Percentiles rank a stretch among this genome's conserved stretches.
phyloP scores from a whole-genome alignment of 1,140 invertebrate genomes.

The Pemphigus obesinymphae region DNA sequence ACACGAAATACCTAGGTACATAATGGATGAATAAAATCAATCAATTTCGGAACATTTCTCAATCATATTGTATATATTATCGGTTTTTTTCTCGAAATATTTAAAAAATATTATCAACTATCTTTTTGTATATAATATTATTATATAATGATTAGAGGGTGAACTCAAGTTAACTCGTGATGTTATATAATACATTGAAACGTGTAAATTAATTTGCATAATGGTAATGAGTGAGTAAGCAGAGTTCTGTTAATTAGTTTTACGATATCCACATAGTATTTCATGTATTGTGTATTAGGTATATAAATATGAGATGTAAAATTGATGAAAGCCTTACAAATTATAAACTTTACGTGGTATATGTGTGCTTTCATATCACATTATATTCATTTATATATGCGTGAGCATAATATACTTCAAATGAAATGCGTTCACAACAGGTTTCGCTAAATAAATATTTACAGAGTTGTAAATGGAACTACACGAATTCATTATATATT shows the following conservation, averaged over 20 bases:
- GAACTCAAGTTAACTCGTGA: no score
- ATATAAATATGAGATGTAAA: background rate
- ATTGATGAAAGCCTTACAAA: background rate
- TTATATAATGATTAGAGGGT: no score
- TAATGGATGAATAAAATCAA: no score
- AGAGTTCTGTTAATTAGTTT: conserved; percentile 2
- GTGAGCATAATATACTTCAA: background rate
- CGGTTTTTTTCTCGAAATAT: no score
- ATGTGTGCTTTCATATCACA: background rate
- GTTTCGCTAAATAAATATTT: background rate
- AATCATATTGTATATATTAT: no score
- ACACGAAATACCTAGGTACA: no score
- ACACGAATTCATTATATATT: background rate
- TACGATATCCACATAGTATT: conserved; percentile 5
- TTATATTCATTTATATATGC: background rate
- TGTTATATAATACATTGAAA: no score
- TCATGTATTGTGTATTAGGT: no score
- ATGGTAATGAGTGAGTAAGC: no score
- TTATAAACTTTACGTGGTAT: background rate
- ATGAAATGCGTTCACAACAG: background rate
- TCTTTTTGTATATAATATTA: no score
- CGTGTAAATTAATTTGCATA: background rate
- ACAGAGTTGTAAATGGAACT: background rate
- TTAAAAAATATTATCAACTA: no score
- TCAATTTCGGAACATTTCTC: no score